Evolutionary conservation across 2,113 vertebrate genomes (phyloP), one percentile per base, ranked within the genome.

Genomic region (Barnardius zonarius): DNA sequence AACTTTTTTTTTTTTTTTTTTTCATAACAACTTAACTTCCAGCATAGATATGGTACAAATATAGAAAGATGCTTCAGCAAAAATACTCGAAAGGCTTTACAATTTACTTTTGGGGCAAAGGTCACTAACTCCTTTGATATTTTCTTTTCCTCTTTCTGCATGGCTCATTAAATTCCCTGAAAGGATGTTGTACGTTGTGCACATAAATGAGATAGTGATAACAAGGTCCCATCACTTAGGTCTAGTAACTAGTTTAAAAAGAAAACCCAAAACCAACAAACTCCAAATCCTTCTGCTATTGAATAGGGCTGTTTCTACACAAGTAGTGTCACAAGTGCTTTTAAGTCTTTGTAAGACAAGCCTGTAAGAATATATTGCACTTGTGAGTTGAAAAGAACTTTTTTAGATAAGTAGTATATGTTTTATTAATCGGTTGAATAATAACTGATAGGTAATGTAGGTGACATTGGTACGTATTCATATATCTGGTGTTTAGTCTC

Each of bases 121-220:
- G 84, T 98, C 95, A 89, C 33, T 91, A 86, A 83, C 63, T 97
- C 78, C 91, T 94, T 97, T 96, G 95, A 91, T 97, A 84, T 91
- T 94, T 96, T 91, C 83, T 96, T 90, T 79, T 95, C 63, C 91
- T 93, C 70, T 74, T 91, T 66, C 59, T 94, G 17, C 86, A 91
- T 41, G 96, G 94, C 90, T 95, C 95, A 95, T 97, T 97, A 95
- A 79, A 82, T 96, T 96, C 91, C 57, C 87, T 93, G 87, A 94
- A 90, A 83, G 82, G 66, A 91, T 17, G 3, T 28, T 85, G 39
- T 86, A 51, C 81, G 74, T 92, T 97, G 90, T 85, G 43, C 59
- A 88, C 73, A 72, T 95, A 97, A 95, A 97, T 94, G 78, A 94
- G 92, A 59, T 64, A 67, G 52, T 20, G 15, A 75, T 95, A 88